Base-by-base conservation (phyloP, 2,797 vertebrate species). In the Coendou prehensilis region DNA sequence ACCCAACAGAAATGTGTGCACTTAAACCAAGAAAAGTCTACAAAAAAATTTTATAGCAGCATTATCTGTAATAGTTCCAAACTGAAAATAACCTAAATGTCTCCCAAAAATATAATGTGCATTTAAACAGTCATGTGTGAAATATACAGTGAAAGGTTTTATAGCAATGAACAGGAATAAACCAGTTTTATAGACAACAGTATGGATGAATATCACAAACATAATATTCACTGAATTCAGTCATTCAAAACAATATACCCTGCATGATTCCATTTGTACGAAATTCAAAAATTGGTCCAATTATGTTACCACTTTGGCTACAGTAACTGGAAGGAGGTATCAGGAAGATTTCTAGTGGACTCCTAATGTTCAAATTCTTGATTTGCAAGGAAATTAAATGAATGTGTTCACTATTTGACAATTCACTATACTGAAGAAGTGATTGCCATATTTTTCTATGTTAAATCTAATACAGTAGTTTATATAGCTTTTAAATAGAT, bases 391-490 rank as follows among this genome's bases (percentile, higher is more conserved):
- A 89, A 79, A 59, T n/a, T 86, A 78, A 23, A 89, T 73, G 54
- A 2, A 54, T 87, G 41, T 41, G 45, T 73, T 81, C 13, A 84
- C 2, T 41, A 17, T 52, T 18, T 64, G 7, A 89, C 56, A 89
- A 91, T 78, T 76, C 22, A 93, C 23, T 33, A 84, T 4, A 22
- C 2, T 33, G 14, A 91, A 82, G 30, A 90, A 61, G 45, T 41
- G 23, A 81, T 56, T 59, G 93, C 17, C 30, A 7, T 61, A 33
- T 45, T 85, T 95, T 87, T 47, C 59, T 57, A 28, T 5, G 59
- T 80, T 69, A 95, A 89, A 71, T 10, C 18, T 87, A 76, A 92
- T 76, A 73, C 50, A 73, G 23, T 50, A 91, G 30, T 20, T 87
- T 81, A 23, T 22, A 83, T 2, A 78, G 26, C 28, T 89, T 94